Base-by-base conservation (phyloP, 2,888 invertebrate species). In the Eugnorisma glareosa region DNA sequence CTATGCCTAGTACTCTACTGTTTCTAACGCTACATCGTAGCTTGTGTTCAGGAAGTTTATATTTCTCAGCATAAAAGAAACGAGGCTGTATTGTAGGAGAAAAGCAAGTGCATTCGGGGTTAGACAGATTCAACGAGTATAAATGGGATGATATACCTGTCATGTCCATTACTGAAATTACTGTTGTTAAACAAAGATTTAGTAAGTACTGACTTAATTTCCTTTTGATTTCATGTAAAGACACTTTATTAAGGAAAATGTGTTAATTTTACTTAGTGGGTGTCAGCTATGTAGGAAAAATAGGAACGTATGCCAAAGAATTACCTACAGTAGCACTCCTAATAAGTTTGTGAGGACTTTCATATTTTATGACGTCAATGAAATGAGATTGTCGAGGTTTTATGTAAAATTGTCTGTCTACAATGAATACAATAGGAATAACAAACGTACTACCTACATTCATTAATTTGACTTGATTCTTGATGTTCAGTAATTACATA, bases 81-180 rank as follows among this genome's bases (percentile, higher is more conserved):
- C 88, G 91, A 91, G 91, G 91, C 91, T 93, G 90, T 89, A 86
- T 89, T 83, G 78, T 85, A 75, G 67, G 90, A 93, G 90, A 94
- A 86, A 94, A 93, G 94, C 93, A 93, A 93, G 93, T 94, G 92
- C 94, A 94, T 94, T 94, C 93, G 82, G 93, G 93, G 93, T 93
- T 93, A 93, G 90, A 93, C 89, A 89, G 80, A 81, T 89, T 91
- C 91, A 91, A 91, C 87, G 90, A 89, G 90, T 92, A 90, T 90
- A 91, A 81, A 91, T 91, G 91, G 86, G 89, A 91, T 91, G 90
- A 84, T 81, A 74, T 75, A 86, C 84, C 79, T 87, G 80, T 87
- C 87, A n/a, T 89, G 85, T 84, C 92, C 94, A 95, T 95, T 94
- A 94, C 92, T 90, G 90, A 89, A 93, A 95, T 95, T 94, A 91